Evolutionary conservation across 1,140 invertebrate genomes (phyloP).

Genomic region (Drosophila ercepeae): DNA sequence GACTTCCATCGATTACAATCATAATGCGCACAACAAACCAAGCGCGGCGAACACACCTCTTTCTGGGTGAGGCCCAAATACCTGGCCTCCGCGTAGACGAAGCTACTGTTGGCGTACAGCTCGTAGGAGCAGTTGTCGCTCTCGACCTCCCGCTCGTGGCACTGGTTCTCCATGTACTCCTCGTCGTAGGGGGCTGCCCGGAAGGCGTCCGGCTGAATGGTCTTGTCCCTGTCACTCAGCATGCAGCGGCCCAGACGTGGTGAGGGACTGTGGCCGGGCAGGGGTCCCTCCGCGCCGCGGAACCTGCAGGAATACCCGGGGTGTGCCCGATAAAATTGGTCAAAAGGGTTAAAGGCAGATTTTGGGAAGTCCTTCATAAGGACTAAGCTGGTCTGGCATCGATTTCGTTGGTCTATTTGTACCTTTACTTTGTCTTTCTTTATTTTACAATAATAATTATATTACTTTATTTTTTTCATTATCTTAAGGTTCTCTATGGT

Average conservation of each 20-base stretch:
- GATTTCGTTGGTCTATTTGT: too few species aligned
- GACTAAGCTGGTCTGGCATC: too few species aligned
- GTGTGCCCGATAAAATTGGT: neutral
- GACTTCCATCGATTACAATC: slow-evolving; percentile 56
- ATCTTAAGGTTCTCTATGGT: too few species aligned
- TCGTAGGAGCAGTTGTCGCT: slow-evolving; percentile 80
- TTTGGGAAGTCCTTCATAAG: neutral
- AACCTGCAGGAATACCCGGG: slow-evolving; percentile 28
- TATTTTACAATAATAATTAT: too few species aligned
- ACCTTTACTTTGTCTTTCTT: too few species aligned
- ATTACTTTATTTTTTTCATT: too few species aligned
- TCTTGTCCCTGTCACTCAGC: slow-evolving; percentile 86
- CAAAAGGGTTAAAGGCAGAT: neutral
- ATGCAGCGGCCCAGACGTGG: slow-evolving; percentile 85
- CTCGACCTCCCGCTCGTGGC: slow-evolving; percentile 79
- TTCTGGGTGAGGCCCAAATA: slow-evolving; percentile 80
- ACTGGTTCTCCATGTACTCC: slow-evolving; percentile 88
- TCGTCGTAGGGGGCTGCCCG: slow-evolving; percentile 86
- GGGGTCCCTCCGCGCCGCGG: slow-evolving; percentile 27
- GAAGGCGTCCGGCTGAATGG: slow-evolving; percentile 86
- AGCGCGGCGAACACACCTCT: slow-evolving; percentile 73
- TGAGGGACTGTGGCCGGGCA: slow-evolving; percentile 12
- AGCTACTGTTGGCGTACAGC: slow-evolving; percentile 80
- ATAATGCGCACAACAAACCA: slow-evolving; percentile 52
- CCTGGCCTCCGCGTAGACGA: slow-evolving; percentile 79